Evolutionary conservation across 1,140 invertebrate genomes (phyloP).

Genomic region (Ladona fulva): DNA sequence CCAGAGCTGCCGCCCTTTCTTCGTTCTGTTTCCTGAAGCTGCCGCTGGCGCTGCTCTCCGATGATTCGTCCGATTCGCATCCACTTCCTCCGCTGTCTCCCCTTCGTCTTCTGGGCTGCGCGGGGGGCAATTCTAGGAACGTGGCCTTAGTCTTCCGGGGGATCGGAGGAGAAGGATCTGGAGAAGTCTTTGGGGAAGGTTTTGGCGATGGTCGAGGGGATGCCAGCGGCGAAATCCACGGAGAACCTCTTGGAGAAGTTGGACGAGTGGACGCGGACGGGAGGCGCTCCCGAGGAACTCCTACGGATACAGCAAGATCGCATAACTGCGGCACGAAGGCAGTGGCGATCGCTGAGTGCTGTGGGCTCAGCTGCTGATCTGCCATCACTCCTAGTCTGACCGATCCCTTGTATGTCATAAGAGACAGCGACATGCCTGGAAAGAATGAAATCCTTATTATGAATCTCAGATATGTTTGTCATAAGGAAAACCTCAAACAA

Average conservation of each 20-base stretch:
- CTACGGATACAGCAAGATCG: constrained; percentile 38
- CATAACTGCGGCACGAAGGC: constrained; percentile 40
- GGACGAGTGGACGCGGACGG: neutral
- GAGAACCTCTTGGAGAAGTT: neutral
- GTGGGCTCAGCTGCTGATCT: constrained; percentile 57
- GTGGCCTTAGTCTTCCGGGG: neutral
- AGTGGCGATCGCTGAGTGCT: constrained; percentile 42
- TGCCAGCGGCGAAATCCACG: neutral
- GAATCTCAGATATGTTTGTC: too few species aligned
- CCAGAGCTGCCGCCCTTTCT: neutral
- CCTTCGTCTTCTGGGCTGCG: neutral
- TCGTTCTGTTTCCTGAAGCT: neutral
- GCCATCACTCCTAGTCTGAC: constrained; percentile 64
- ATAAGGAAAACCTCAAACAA: too few species aligned
- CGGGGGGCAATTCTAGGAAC: neutral
- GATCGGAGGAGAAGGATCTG: neutral
- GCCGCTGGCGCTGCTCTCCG: neutral
- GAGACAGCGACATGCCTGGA: constrained; percentile 61
- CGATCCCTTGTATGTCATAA: constrained; percentile 59
- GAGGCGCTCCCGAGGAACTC: constrained; percentile 28
- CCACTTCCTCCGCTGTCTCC: neutral
- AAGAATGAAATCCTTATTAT: constrained; percentile 1
- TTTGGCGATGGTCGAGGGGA: neutral
- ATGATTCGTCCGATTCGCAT: neutral
- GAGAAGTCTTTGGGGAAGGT: neutral